Conservation (phyloP, 2,113 vertebrate genomes). For the Grammomys dolichurus region DNA sequence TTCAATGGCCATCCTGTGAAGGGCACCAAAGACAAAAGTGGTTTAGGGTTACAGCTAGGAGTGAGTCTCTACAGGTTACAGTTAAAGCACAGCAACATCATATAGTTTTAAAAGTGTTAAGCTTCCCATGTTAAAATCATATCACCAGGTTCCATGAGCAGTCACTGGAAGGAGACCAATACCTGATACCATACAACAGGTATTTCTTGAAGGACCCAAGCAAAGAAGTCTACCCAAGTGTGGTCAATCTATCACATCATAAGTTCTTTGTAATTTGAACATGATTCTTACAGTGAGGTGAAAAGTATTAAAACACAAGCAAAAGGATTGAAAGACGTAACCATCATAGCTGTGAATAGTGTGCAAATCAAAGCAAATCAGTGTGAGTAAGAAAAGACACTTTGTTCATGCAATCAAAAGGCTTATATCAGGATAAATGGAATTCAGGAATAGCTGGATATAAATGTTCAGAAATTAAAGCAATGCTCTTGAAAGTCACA, state of each 20-base stretch:
- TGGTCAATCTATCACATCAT: background rate
- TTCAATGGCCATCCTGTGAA: background rate
- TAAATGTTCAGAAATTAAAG: background rate
- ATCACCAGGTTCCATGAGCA: background rate
- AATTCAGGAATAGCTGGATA: background rate
- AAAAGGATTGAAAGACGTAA: background rate
- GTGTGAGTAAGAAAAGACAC: slow-evolving; percentile 19
- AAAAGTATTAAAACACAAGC: slow-evolving; percentile 16
- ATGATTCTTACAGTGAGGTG: background rate
- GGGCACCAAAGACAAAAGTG: background rate
- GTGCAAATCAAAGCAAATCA: background rate
- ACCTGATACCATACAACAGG: background rate
- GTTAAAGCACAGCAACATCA: background rate
- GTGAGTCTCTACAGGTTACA: background rate
- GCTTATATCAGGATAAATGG: background rate
- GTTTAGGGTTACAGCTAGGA: background rate
- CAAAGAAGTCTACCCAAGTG: background rate
- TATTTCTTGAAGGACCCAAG: background rate
- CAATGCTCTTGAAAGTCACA: background rate
- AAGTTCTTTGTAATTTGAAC: slow-evolving; percentile 19
- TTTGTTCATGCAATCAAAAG: background rate
- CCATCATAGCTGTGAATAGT: background rate
- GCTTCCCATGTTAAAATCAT: no score
- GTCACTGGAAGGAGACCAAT: background rate
- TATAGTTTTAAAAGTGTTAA: background rate